phyloP scores from a whole-genome alignment of 2,113 vertebrate species.

The Sylvietta virens region DNA sequence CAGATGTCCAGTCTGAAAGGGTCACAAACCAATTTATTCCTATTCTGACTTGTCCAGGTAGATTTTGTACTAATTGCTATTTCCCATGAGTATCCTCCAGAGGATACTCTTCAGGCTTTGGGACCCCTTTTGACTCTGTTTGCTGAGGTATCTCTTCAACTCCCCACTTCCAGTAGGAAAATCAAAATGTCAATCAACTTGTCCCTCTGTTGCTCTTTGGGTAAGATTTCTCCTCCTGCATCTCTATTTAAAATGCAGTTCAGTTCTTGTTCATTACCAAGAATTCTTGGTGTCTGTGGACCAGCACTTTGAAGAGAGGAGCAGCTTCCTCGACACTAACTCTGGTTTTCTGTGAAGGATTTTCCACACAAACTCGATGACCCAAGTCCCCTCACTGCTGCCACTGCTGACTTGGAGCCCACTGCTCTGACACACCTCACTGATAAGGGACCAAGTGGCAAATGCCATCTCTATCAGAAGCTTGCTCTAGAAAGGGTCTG shows the following conservation, averaged over 20 bases:
- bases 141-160: neutral
- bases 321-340: neutral
- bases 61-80: neutral
- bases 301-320: neutral
- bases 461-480: neutral
- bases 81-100: neutral
- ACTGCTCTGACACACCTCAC: neutral
- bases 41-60: neutral
- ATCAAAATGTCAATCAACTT: neutral
- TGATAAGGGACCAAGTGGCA: neutral
- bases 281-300: neutral
- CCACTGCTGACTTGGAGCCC: neutral
- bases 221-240: neutral
- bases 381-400: neutral
- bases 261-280: neutral
- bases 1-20: neutral
- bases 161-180: neutral
- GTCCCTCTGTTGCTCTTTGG: neutral
- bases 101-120: neutral
- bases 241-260: neutral
- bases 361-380: neutral
- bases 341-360: neutral
- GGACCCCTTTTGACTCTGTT: accelerated
- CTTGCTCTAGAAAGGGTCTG: neutral
- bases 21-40: neutral